A percentile compares a stretch with the other conserved stretches of the same genome.
These are phyloP conservation scores for Cyphomyrus plagiostoma DNA, from an alignment of 2,113 vertebrate species.

Conservation along the genomic window DNA sequence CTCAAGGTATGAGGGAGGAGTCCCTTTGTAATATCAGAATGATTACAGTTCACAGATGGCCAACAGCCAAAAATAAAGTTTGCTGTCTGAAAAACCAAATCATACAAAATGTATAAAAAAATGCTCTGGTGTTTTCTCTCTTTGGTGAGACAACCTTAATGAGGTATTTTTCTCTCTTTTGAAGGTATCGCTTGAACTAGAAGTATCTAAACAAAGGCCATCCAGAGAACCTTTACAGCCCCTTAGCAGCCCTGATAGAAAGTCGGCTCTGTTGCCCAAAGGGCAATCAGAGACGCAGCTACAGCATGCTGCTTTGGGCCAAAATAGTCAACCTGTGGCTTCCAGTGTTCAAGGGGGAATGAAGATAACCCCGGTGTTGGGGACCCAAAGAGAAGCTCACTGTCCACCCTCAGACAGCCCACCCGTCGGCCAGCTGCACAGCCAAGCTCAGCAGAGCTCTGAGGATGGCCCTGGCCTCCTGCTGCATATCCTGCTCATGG, in stretches of 20 bases:
- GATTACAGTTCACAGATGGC: neutral
- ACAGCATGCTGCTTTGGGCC: neutral
- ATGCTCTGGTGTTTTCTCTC: neutral
- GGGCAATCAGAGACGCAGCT: neutral
- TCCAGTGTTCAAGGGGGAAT: constrained; percentile 21
- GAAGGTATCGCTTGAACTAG: constrained; percentile 78
- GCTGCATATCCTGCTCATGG: constrained; percentile 80
- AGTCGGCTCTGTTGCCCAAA: constrained; percentile 8
- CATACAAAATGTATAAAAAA: neutral
- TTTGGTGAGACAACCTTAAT: neutral
- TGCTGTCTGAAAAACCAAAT: neutral
- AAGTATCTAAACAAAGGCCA: constrained; percentile 53
- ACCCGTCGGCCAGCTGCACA: neutral
- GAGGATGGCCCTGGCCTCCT: constrained; percentile 54
- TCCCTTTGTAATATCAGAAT: neutral
- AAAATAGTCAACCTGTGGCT: constrained; percentile 21
- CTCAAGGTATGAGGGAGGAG: constrained; percentile 65
- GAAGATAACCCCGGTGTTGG: constrained; percentile 23
- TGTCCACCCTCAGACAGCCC: neutral
- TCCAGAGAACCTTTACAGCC: constrained; percentile 13
- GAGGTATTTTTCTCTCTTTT: neutral
- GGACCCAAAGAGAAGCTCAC: neutral
- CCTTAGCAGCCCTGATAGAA: constrained; percentile 32
- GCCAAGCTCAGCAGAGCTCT: neutral
- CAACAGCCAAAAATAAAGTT: neutral